phyloP scores from a whole-genome alignment of 2,888 invertebrate species.

The Volucella inflata region DNA sequence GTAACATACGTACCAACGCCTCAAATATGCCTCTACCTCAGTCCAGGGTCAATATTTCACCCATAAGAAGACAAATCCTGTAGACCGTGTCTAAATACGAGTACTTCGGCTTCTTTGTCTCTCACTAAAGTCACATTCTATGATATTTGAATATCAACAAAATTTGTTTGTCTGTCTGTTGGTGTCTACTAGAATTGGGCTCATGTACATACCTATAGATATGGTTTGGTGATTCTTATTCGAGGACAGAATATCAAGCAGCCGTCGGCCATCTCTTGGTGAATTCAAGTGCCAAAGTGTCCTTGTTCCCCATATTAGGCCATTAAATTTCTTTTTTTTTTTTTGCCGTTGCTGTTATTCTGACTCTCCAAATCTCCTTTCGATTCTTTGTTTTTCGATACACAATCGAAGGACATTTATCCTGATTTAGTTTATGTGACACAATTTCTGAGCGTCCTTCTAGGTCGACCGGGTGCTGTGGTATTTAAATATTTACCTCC shows the following conservation, averaged over 20 bases:
- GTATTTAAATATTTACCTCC: slow-evolving; percentile 65
- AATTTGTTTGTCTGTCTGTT: slow-evolving; percentile 34
- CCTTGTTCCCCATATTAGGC: slow-evolving; percentile 55
- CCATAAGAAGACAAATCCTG: slow-evolving; percentile 5
- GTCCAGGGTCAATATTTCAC: background rate
- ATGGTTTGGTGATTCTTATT: slow-evolving; percentile 38
- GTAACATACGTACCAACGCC: too few relatives aligned
- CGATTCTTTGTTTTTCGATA: slow-evolving; percentile 18
- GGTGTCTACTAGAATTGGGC: background rate
- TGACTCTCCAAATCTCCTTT: background rate
- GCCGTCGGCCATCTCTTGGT: background rate
- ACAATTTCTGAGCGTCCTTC: slow-evolving; percentile 61
- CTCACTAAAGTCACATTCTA: slow-evolving; percentile 4
- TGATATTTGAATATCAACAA: slow-evolving; percentile 30
- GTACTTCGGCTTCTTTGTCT: background rate
- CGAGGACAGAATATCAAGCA: slow-evolving; percentile 50
- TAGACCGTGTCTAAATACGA: background rate
- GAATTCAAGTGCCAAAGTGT: slow-evolving; percentile 40
- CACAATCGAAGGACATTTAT: slow-evolving; percentile 66
- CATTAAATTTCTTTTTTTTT: slow-evolving; percentile 55
- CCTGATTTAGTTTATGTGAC: slow-evolving; percentile 63
- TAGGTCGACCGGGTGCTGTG: slow-evolving; percentile 43
- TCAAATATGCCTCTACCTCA: too few relatives aligned
- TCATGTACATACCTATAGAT: slow-evolving; percentile 6
- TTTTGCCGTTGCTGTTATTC: background rate